phyloP scores from a whole-genome alignment of 2,113 vertebrate genomes.

The Alaudala cheleensis region DNA sequence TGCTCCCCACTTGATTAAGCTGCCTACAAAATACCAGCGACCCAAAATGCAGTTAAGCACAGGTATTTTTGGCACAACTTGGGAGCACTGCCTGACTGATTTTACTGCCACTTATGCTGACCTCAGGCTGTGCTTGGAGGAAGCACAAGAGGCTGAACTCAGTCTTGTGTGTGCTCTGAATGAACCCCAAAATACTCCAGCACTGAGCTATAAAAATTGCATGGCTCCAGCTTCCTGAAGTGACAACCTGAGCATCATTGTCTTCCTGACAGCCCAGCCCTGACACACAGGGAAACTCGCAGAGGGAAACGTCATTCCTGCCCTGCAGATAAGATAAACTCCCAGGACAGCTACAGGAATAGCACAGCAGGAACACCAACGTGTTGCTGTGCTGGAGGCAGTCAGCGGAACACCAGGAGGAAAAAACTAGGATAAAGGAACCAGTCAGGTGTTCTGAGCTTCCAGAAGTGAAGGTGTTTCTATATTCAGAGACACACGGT shows the following conservation, averaged over 20 bases:
- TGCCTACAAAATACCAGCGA: neutral
- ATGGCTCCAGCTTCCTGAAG: neutral
- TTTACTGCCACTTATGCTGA: neutral
- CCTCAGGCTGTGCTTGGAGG: neutral
- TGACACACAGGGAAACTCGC: neutral
- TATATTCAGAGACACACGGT: neutral
- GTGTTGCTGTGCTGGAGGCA: neutral
- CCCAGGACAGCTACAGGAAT: neutral
- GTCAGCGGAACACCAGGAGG: neutral
- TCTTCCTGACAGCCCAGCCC: neutral
- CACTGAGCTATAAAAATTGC: neutral
- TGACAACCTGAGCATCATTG: neutral
- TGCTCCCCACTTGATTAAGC: neutral
- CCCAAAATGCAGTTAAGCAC: neutral
- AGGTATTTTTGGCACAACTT: neutral
- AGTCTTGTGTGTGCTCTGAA: accelerated
- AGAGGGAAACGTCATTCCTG: neutral
- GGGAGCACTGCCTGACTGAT: neutral
- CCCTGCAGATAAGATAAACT: neutral
- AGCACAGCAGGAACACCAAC: neutral
- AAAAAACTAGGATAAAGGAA: neutral
- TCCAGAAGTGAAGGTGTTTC: neutral
- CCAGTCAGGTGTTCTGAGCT: neutral
- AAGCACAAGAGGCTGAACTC: neutral
- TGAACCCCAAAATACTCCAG: neutral